A percentile compares a stretch with the other conserved stretches of the same genome.
phyloP scores from a whole-genome alignment of 2,113 vertebrate genomes.

The Chlorodrepanis virens region DNA sequence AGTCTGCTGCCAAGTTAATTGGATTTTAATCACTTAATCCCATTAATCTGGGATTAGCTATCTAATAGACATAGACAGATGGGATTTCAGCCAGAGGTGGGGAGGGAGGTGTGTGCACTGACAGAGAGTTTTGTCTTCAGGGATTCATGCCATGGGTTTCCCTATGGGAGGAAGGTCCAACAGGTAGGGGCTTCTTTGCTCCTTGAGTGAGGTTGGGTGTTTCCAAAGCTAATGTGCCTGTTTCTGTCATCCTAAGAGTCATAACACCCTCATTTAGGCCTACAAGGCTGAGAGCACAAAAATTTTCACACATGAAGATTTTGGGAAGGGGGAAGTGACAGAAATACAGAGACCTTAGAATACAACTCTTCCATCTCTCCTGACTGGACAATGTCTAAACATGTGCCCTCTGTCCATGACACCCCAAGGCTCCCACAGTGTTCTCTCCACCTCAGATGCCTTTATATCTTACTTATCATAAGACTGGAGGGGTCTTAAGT shows the following conservation, averaged over 20 bases:
- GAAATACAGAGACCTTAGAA: not conserved
- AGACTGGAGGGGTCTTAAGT: slow-evolving; percentile 89
- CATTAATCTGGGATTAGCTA: slow-evolving; percentile 14
- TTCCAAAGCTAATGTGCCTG: not conserved
- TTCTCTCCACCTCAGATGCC: not conserved
- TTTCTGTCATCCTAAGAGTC: not conserved
- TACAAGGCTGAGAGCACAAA: not conserved
- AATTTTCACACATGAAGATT: not conserved
- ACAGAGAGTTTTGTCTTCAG: not conserved
- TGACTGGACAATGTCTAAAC: not conserved
- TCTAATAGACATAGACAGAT: slow-evolving; percentile 15
- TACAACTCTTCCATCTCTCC: not conserved
- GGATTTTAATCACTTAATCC: slow-evolving; percentile 52
- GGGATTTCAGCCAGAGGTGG: not conserved
- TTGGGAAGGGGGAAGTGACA: not conserved
- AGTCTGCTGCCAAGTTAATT: slow-evolving; percentile 28
- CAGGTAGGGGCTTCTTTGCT: not conserved
- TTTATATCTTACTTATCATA: slow-evolving; percentile 91
- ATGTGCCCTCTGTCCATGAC: not conserved
- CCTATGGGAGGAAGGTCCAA: not conserved
- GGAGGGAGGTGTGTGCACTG: not conserved
- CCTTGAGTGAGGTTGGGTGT: not conserved
- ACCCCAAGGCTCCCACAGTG: not conserved
- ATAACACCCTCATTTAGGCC: not conserved
- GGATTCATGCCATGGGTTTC: not conserved